Conservation (phyloP, 2,113 vertebrate species). For the Silurus glanis region DNA sequence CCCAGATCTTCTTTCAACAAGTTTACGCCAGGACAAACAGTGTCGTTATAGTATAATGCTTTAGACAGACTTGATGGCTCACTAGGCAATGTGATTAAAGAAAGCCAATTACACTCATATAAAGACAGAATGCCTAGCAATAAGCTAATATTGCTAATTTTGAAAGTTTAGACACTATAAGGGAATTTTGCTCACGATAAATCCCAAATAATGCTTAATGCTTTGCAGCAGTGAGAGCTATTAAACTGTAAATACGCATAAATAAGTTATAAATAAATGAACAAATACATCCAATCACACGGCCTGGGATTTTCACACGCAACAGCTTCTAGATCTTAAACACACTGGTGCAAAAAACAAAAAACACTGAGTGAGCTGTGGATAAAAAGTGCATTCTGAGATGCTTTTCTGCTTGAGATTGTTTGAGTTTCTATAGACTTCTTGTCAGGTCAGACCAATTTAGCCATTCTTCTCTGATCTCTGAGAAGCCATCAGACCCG, state of each 20-base stretch:
- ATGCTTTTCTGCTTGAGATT: neutral
- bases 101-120: neutral
- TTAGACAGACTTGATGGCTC: neutral
- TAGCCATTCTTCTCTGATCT: too few relatives aligned
- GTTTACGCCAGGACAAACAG: neutral
- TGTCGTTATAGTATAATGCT: conserved; percentile 2
- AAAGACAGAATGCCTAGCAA: neutral
- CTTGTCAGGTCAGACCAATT: too few relatives aligned
- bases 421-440: neutral
- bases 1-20: neutral
- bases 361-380: neutral
- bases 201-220: neutral
- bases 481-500: too few relatives aligned
- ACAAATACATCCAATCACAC: neutral
- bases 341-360: too few relatives aligned
- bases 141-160: neutral
- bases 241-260: neutral
- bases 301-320: neutral
- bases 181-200: neutral
- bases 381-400: neutral
- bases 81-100: neutral
- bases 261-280: neutral
- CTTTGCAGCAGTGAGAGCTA: neutral
- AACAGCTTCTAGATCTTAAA: neutral
- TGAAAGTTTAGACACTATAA: neutral